Evolutionary conservation across 2,797 vertebrate genomes (phyloP).

Genomic region (Sebastes iracundus): DNA sequence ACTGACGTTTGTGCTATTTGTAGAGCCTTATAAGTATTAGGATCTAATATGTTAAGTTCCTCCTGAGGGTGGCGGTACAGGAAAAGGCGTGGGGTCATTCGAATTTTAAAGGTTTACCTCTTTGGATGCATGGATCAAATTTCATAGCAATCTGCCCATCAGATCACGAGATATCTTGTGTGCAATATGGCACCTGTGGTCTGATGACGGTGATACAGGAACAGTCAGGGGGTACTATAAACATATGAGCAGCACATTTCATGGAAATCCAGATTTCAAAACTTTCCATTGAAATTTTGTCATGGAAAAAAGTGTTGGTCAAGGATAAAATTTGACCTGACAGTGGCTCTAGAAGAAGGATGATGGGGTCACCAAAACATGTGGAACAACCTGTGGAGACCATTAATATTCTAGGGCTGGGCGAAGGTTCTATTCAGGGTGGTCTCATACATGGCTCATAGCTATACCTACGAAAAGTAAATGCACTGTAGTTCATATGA

Average conservation of each 20-base stretch:
- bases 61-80: neutral
- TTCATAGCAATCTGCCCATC: neutral
- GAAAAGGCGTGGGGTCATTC: neutral
- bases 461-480: no score
- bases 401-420: neutral
- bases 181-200: no score
- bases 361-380: neutral
- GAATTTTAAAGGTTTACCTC: neutral
- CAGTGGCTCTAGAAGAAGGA: neutral
- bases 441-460: no score
- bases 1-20: neutral
- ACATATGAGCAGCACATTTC: neutral
- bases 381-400: neutral
- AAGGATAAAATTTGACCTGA: neutral
- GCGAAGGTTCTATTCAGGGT: no score
- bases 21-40: neutral
- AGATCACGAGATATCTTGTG: no score
- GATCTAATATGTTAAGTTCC: neutral
- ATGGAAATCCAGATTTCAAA: neutral
- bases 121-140: neutral
- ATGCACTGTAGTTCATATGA: no score
- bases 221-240: neutral
- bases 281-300: neutral
- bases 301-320: neutral
- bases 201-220: no score